Conservation (phyloP, 1,140 invertebrate species). For the Andrena cerasifolii region DNA sequence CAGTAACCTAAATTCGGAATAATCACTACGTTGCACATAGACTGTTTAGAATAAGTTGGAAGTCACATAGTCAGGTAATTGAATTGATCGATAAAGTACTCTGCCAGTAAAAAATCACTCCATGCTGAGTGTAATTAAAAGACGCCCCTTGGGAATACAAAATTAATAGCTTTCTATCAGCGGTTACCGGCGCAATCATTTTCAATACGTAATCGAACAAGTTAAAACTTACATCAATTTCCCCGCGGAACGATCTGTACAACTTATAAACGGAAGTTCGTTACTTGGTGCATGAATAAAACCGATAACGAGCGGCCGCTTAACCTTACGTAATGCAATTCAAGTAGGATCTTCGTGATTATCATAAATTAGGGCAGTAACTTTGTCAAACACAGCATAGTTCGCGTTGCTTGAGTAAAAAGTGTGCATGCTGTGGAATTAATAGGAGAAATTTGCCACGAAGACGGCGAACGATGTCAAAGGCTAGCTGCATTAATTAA, state of each 20-base stretch:
- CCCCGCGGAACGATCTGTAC: conserved; percentile 23
- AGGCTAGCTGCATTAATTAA: conserved; percentile 5
- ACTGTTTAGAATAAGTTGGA: too few species aligned
- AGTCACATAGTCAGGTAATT: too few species aligned
- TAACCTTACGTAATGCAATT: conserved; percentile 45
- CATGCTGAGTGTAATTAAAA: too few species aligned
- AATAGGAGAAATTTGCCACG: neutral
- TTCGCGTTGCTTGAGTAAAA: conserved; percentile 10
- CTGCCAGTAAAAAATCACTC: too few species aligned
- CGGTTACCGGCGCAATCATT: neutral
- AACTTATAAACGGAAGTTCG: conserved; percentile 43
- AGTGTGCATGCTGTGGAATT: conserved; percentile 28
- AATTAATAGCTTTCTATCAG: conserved; percentile 12
- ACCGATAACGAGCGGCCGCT: conserved; percentile 43
- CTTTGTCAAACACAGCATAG: conserved; percentile 40
- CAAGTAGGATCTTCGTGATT: conserved; percentile 45
- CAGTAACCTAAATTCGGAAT: too few species aligned
- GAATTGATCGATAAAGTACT: too few species aligned
- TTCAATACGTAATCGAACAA: conserved; percentile 32
- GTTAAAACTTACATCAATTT: conserved; percentile 30
- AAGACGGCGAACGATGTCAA: neutral
- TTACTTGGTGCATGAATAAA: conserved; percentile 45
- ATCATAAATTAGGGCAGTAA: conserved; percentile 43
- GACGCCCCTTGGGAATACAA: too few species aligned
- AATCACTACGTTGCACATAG: too few species aligned